These are phyloP conservation scores for Hemibagrus wyckioides DNA, from an alignment of 2,113 vertebrate species.

Conservation along the genomic window DNA sequence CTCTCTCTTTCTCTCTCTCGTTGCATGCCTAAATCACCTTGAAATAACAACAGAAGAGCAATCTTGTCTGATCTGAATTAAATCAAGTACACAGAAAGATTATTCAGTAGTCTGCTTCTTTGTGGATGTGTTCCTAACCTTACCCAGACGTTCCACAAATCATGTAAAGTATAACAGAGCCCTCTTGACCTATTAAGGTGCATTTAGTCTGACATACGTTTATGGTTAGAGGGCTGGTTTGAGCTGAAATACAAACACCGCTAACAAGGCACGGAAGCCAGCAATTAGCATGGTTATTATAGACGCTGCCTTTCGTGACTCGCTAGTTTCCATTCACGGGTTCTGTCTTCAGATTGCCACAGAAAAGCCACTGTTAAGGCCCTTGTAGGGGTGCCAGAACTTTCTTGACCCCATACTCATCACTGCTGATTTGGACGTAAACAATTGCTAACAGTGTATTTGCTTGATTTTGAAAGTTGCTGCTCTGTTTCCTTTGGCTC, in stretches of 20 bases:
- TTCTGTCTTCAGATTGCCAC: conserved; percentile 1
- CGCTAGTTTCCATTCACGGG: neutral
- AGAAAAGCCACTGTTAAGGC: neutral
- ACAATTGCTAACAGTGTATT: too few relatives aligned
- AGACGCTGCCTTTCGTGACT: neutral
- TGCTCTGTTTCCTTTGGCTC: neutral
- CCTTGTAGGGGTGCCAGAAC: neutral
- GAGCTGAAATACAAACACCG: conserved; percentile 5
- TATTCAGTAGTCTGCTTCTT: conserved; percentile 13
- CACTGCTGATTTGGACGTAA: neutral
- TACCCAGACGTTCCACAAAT: conserved; percentile 24
- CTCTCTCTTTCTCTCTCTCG: too few relatives aligned
- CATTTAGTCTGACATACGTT: conserved; percentile 6
- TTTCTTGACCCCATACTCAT: neutral
- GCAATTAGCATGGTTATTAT: conserved; percentile 14
- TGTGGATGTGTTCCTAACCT: neutral
- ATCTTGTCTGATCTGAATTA: conserved; percentile 31
- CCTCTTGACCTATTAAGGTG: conserved; percentile 26
- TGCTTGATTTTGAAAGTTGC: neutral
- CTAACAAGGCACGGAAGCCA: conserved; percentile 8
- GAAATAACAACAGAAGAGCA: neutral
- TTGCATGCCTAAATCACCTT: conserved; percentile 13
- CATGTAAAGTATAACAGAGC: neutral
- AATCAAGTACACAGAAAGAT: neutral
- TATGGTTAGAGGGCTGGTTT: neutral